Conservation (phyloP, 2,888 invertebrate species). For the Stramonita haemastoma region DNA sequence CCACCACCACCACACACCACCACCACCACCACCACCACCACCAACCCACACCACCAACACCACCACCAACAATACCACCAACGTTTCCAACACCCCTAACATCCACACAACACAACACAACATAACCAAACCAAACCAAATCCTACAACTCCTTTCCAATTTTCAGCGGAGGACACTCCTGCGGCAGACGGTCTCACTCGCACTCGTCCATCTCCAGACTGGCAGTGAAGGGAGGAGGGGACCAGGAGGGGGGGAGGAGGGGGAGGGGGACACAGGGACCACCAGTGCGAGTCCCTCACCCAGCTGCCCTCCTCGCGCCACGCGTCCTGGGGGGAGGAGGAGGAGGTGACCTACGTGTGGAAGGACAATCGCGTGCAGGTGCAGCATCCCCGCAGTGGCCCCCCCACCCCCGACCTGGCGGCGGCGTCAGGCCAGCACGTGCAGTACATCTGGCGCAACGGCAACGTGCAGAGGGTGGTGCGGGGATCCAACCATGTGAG, state of each 20-base stretch:
- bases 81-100: too few relatives aligned
- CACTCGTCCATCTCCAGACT: constrained; percentile 16
- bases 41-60: too few relatives aligned
- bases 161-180: neutral
- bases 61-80: too few relatives aligned
- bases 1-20: too few relatives aligned
- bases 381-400: neutral
- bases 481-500: constrained; percentile 34
- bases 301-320: neutral
- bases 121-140: too few relatives aligned
- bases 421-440: constrained; percentile 34
- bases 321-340: constrained; percentile 29
- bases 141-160: too few relatives aligned
- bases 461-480: constrained; percentile 40
- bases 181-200: neutral
- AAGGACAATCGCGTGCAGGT: constrained; percentile 40
- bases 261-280: neutral
- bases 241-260: neutral
- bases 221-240: neutral
- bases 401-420: constrained; percentile 10
- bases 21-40: too few relatives aligned
- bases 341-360: constrained; percentile 40
- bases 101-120: too few relatives aligned
- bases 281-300: neutral
- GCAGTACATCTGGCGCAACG: constrained; percentile 40